Conservation (phyloP, 2,888 invertebrate species). For the Coleophora flavipennella region DNA sequence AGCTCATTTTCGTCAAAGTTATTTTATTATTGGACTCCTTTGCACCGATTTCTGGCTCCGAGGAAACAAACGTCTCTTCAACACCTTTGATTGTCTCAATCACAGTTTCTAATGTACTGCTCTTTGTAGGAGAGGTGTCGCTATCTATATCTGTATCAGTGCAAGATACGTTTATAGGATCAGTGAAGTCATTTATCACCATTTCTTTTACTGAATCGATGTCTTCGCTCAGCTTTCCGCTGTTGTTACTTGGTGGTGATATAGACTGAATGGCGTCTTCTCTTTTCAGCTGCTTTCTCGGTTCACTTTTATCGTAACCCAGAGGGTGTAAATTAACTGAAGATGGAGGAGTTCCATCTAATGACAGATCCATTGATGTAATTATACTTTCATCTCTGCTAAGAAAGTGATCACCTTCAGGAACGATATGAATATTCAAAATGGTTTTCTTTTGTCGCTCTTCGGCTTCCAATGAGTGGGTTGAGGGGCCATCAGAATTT, state of each 20-base stretch:
- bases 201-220: constrained; percentile 48
- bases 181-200: constrained; percentile 20
- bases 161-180: constrained; percentile 13
- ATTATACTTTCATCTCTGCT: constrained; percentile 58
- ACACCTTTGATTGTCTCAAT: constrained; percentile 18
- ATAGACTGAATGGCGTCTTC: constrained; percentile 67
- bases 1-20: constrained; percentile 26
- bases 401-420: constrained; percentile 48
- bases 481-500: constrained; percentile 44
- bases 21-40: constrained; percentile 12
- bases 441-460: constrained; percentile 51
- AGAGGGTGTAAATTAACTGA: constrained; percentile 56
- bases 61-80: constrained; percentile 18
- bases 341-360: constrained; percentile 55
- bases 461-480: constrained; percentile 43
- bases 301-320: constrained; percentile 54
- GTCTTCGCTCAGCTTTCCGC: constrained; percentile 61
- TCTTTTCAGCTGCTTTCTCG: constrained; percentile 58
- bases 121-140: constrained; percentile 24
- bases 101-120: constrained; percentile 25
- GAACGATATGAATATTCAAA: constrained; percentile 61
- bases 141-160: constrained; percentile 15
- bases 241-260: constrained; percentile 61
- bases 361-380: constrained; percentile 55
- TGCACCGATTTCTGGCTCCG: constrained; percentile 11